Evolutionary conservation across 2,888 invertebrate species (phyloP), one percentile per base, ranked within the genome.

Genomic region (Imbricaverruca yamaguchii): DNA sequence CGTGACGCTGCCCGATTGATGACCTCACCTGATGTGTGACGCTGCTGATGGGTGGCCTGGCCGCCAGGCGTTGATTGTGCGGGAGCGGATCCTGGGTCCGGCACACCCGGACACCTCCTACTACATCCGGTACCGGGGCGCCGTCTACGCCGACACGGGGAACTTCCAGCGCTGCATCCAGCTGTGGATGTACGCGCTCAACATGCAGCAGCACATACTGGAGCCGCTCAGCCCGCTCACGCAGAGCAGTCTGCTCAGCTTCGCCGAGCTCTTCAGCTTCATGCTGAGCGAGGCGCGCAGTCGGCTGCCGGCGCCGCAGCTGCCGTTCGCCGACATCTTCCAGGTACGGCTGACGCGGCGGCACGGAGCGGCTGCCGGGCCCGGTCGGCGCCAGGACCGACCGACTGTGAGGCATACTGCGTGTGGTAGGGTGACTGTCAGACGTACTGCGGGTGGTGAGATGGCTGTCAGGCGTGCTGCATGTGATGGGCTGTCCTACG

Each of bases 91-190:
- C 85, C 89, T 97, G 90, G 89, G 89, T 2, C 96, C 97, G 4
- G 96, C 95, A 13, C 97, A 98, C 91, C 97, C 97, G 0, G 97
- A 97, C 88, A 97, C 97, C 78, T 95, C 95, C 85, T 97, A 97
- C 89, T 97, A 96, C 88, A 96, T 98, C 84, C 91, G 97, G 25
- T 97, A 95, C 88, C 91, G 96, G 85, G 95, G 95, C 83, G 95
- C 95, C 0, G 92, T 97, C 83, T 97, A 97, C 89, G 97, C 97
- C 67, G 97, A 97, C 88, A 93, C 95, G 84, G 95, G 97, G 6
- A 94, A 96, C 86, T 97, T 97, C 89, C 91, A 92, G 81, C 86
- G 90, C 23, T 98, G 97, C 88, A 95, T 97, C 84, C 93, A 94
- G 85, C 90, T 98, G 83, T 98, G 98, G 98, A 95, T 95, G 88